These are phyloP conservation scores for Didymodactylos carnosus DNA, from an alignment of 2,888 invertebrate species.

Conservation along the genomic window DNA sequence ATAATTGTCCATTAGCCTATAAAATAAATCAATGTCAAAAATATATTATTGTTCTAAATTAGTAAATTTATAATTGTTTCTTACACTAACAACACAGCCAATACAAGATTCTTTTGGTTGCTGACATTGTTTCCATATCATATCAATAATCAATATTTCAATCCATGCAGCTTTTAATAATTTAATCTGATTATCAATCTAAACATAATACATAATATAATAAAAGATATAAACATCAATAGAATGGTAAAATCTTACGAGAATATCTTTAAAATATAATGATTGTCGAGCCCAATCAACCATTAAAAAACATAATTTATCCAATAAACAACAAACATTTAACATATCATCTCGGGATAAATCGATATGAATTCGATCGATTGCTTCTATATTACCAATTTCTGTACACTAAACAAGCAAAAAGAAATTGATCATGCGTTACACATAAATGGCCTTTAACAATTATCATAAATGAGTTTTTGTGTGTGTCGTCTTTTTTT, in stretches of 20 bases:
- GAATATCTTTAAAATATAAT: conserved; percentile 13
- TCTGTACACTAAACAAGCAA: neutral
- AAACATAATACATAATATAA: conserved; percentile 19
- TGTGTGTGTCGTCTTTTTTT: too few species aligned
- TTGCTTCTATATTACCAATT: conserved; percentile 4
- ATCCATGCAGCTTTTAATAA: conserved; percentile 92
- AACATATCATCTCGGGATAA: neutral
- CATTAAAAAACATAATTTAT: conserved; percentile 15
- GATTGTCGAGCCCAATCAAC: conserved; percentile 15
- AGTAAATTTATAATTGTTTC: too few species aligned
- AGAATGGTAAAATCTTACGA: neutral
- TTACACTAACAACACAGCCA: neutral
- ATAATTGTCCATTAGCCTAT: conserved; percentile 8
- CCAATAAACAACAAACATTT: conserved; percentile 2
- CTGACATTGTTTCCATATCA: conserved; percentile 39
- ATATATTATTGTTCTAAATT: neutral
- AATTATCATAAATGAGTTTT: too few species aligned
- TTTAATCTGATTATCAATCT: conserved; percentile 99
- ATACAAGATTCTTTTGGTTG: neutral
- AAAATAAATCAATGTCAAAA: neutral
- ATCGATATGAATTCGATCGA: conserved; percentile 5
- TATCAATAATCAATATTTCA: conserved; percentile 87
- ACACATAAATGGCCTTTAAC: too few species aligned
- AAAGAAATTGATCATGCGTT: too few species aligned
- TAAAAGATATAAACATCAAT: neutral